Percentiles rank a stretch among this genome's conserved stretches.
These are phyloP conservation scores for Yponomeuta evonymella DNA, from an alignment of 2,888 invertebrate species.

Conservation along the genomic window DNA sequence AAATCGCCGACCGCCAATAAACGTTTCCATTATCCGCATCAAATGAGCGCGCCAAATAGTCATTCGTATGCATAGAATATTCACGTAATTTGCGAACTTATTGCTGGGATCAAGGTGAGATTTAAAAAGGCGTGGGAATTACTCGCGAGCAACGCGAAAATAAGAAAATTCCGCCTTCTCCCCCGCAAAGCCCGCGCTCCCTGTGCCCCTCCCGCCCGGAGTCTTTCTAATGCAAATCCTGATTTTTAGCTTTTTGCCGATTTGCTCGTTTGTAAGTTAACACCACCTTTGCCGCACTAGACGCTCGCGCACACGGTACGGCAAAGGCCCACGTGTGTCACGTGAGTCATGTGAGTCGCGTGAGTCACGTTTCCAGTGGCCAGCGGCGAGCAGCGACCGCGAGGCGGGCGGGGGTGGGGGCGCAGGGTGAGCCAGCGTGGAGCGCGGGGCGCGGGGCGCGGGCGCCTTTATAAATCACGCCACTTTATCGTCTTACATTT, in stretches of 20 bases:
- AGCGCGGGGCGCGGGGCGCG: not conserved
- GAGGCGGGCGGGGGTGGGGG: not conserved
- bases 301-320: not conserved
- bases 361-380: not conserved
- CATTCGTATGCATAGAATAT: conserved; percentile 57
- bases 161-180: conserved; percentile 25
- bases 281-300: not conserved
- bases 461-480: conserved; percentile 41
- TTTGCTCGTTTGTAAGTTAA: conserved; percentile 38
- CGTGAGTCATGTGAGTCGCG: not conserved
- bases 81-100: conserved; percentile 53
- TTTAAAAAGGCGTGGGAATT: conserved; percentile 40
- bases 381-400: not conserved
- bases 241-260: conserved; percentile 44
- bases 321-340: not conserved
- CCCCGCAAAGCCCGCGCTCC: conserved; percentile 13
- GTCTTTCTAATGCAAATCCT: conserved; percentile 48
- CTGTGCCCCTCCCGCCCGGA: conserved; percentile 12
- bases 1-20: conserved; percentile 5
- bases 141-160: conserved; percentile 24
- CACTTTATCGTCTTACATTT: conserved; percentile 58
- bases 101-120: conserved; percentile 51
- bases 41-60: conserved; percentile 23
- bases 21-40: conserved; percentile 6
- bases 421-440: not conserved